Evolutionary conservation across 35 echinoderm and acorn worm genomes (phyloP).

Genomic region (Strongylocentrotus purpuratus): DNA sequence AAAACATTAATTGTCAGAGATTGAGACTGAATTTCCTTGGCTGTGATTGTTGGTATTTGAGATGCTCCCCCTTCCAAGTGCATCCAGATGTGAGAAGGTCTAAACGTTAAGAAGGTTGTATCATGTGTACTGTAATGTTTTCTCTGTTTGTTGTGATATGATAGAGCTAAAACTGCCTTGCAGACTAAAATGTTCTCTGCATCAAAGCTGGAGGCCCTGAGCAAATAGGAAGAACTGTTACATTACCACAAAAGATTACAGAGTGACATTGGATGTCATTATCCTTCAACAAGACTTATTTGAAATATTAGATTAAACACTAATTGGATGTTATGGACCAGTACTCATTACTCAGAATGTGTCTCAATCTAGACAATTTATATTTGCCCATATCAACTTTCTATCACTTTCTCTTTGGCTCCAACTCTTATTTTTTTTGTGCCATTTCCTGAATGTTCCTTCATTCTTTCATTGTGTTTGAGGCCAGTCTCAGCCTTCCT

Average conservation of each 20-base stretch:
- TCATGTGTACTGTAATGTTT: too few species aligned
- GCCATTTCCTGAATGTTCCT: not conserved
- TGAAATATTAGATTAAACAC: not conserved
- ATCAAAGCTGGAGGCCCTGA: not conserved
- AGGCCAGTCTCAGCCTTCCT: not conserved
- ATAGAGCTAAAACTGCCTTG: too few species aligned
- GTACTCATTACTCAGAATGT: not conserved
- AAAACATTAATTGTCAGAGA: not conserved
- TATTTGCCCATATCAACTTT: not conserved
- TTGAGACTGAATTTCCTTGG: not conserved
- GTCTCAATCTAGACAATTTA: not conserved
- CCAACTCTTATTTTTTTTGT: not conserved
- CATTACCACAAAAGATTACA: not conserved
- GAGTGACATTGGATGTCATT: not conserved
- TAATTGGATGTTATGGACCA: not conserved
- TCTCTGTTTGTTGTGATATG: too few species aligned
- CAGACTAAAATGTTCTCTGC: not conserved
- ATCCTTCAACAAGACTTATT: not conserved
- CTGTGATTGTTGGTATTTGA: not conserved
- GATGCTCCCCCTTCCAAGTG: too few species aligned
- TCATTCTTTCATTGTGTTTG: not conserved
- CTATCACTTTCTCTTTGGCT: not conserved
- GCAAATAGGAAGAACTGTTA: not conserved
- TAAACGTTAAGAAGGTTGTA: too few species aligned
- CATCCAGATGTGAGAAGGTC: too few species aligned